Evolutionary conservation across 2,797 vertebrate genomes (phyloP).

Genomic region (Brachyalestes nurse): DNA sequence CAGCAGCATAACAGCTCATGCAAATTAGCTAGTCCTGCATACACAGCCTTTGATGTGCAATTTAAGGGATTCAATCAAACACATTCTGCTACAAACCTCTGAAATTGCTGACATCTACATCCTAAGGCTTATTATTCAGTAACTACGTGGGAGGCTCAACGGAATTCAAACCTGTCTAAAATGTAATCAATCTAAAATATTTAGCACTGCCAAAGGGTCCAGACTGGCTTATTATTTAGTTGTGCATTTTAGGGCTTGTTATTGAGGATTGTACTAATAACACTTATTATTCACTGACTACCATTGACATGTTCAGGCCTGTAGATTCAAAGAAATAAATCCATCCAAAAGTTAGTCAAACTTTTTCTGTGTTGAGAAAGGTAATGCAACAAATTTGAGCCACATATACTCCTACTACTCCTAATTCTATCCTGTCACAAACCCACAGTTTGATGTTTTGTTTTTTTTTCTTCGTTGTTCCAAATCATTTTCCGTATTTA

Average conservation of each 20-base stretch:
- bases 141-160: no score
- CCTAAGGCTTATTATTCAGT: no score
- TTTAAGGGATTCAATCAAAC: neutral
- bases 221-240: no score
- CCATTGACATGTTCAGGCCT: neutral
- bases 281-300: neutral
- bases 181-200: no score
- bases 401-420: neutral
- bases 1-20: neutral
- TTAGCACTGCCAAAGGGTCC: no score
- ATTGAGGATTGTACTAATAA: neutral
- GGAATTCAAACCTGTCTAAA: no score
- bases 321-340: no score
- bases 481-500: neutral
- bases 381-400: neutral
- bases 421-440: neutral
- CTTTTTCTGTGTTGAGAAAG: neutral
- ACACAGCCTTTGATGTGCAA: neutral
- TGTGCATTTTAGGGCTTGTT: neutral
- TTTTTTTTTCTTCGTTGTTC: no score
- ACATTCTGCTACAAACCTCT: no score
- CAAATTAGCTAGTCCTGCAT: conserved; percentile 1
- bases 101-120: no score
- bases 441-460: no score
- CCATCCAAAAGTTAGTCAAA: no score